Conservation (phyloP, 2,797 vertebrate genomes). For the Acestrorhynchus altus region DNA sequence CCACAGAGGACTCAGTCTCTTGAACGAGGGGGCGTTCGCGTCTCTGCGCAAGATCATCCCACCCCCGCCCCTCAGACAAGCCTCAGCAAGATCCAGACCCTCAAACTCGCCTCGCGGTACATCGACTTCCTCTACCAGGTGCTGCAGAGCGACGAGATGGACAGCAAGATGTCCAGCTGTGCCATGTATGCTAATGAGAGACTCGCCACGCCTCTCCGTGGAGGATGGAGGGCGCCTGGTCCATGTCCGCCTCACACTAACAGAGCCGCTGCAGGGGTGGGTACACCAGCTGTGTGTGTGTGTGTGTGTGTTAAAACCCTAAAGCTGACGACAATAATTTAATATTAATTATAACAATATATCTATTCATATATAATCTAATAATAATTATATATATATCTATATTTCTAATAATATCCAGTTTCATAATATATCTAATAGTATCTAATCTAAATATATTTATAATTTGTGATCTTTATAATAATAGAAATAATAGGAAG, state of each 20-base stretch:
- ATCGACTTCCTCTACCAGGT: constrained; percentile 86
- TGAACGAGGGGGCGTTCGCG: constrained; percentile 85
- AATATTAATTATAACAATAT: too few relatives aligned
- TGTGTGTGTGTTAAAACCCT: not conserved
- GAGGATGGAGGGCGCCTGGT: constrained; percentile 88
- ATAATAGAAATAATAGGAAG: not conserved
- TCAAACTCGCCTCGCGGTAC: constrained; percentile 85
- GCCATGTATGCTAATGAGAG: constrained; percentile 86
- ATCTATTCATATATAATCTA: too few relatives aligned
- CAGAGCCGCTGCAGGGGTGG: constrained; percentile 78
- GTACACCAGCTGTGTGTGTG: constrained; percentile 48
- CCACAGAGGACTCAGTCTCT: constrained; percentile 83
- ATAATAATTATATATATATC: not conserved
- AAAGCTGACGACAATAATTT: too few relatives aligned
- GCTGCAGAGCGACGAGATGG: constrained; percentile 88
- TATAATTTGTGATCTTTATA: too few relatives aligned
- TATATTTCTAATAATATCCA: too few relatives aligned
- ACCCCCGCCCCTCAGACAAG: constrained; percentile 84
- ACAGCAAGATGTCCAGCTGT: constrained; percentile 87
- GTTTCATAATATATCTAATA: too few relatives aligned
- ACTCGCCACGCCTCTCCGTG: constrained; percentile 86
- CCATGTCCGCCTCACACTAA: constrained; percentile 85
- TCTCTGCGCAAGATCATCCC: constrained; percentile 86
- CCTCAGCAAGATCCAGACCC: constrained; percentile 87
- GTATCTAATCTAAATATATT: too few relatives aligned